phyloP scores from a whole-genome alignment of 2,113 vertebrate genomes.

The Gopherus evgoodei region DNA sequence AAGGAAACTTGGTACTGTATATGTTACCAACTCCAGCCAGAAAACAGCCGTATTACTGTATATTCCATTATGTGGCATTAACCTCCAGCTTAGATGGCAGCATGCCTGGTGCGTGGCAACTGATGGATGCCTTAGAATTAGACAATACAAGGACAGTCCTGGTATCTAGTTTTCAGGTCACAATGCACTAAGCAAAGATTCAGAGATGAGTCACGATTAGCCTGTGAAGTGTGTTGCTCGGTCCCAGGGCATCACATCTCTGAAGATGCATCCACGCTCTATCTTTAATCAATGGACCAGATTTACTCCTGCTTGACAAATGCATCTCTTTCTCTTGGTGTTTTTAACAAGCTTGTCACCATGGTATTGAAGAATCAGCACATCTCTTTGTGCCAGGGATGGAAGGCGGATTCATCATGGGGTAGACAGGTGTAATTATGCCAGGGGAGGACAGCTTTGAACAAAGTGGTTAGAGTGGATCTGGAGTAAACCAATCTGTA shows the following conservation, averaged over 20 bases:
- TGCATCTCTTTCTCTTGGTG: background rate
- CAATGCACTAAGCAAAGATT: background rate
- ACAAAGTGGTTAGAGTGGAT: rapidly evolving
- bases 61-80: background rate
- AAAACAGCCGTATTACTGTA: background rate
- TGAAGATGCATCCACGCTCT: background rate
- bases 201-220: background rate
- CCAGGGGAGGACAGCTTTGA: background rate
- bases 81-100: constrained; percentile 1
- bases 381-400: background rate
- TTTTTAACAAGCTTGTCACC: background rate
- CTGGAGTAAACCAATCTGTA: background rate
- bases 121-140: background rate
- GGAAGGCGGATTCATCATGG: background rate
- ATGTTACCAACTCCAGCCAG: background rate
- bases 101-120: background rate
- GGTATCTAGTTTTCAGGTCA: background rate
- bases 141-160: background rate
- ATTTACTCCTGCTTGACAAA: background rate
- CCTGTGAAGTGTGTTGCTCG: background rate
- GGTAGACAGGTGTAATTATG: background rate
- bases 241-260: background rate
- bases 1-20: background rate
- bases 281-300: too few species aligned
- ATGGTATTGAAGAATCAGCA: background rate